Percentiles rank a stretch among this genome's conserved stretches.
These are phyloP conservation scores for Corydoras maculifer DNA, from an alignment of 2,113 vertebrate species.

Conservation along the genomic window DNA sequence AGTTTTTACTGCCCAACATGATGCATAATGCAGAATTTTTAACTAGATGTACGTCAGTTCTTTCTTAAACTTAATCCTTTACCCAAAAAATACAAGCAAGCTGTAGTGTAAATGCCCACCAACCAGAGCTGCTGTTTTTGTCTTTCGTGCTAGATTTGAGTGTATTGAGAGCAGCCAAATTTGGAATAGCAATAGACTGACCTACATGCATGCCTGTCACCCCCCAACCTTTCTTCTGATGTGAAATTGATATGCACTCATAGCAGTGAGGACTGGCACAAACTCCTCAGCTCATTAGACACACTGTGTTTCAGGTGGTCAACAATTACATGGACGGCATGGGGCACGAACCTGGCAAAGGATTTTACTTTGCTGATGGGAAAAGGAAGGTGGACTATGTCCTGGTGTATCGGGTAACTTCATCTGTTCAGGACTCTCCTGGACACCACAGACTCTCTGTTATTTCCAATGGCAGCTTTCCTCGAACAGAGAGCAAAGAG, in stretches of 20 bases:
- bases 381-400: slow-evolving; percentile 90
- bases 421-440: slow-evolving; percentile 15
- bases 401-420: slow-evolving; percentile 71
- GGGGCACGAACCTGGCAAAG: slow-evolving; percentile 39
- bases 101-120: slow-evolving; percentile 8
- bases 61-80: background rate
- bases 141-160: slow-evolving; percentile 29
- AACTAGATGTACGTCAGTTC: no score
- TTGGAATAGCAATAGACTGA: slow-evolving; percentile 45
- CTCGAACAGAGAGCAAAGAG: slow-evolving; percentile 37
- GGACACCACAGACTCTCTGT: slow-evolving; percentile 55
- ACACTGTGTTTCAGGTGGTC: slow-evolving; percentile 59
- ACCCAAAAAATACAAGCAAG: background rate
- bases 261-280: slow-evolving; percentile 11
- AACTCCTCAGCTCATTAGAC: slow-evolving; percentile 16
- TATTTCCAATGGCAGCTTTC: slow-evolving; percentile 77
- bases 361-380: slow-evolving; percentile 79
- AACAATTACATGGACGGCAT: slow-evolving; percentile 68
- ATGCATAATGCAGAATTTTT: no score
- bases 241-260: slow-evolving; percentile 41
- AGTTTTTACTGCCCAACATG: no score
- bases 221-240: slow-evolving; percentile 25
- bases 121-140: background rate
- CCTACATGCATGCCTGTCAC: slow-evolving; percentile 42
- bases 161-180: slow-evolving; percentile 48